A percentile compares a stretch with the other conserved stretches of the same genome.
These are phyloP conservation scores for Nemapogon koenigi DNA, from an alignment of 2,888 invertebrate species.

Conservation along the genomic window DNA sequence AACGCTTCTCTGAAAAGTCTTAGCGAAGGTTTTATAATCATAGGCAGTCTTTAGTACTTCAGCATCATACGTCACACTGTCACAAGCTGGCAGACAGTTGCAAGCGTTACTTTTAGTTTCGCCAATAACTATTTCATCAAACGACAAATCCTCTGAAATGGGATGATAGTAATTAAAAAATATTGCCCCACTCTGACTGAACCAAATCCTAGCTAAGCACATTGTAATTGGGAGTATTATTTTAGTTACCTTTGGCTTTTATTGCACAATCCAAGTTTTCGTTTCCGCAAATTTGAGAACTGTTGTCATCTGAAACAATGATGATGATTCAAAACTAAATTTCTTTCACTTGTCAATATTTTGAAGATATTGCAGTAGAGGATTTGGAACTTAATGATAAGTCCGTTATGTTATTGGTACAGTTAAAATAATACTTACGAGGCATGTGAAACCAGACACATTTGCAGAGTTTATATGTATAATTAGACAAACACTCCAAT, in stretches of 20 bases:
- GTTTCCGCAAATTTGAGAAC: constrained; percentile 40
- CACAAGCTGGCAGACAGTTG: constrained; percentile 60
- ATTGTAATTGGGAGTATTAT: neutral
- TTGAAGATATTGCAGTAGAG: no score
- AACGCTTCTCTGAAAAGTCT: neutral
- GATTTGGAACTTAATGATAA: no score
- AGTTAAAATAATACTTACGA: constrained; percentile 22
- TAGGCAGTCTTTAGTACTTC: constrained; percentile 69
- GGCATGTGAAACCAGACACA: constrained; percentile 35
- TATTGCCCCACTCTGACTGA: no score
- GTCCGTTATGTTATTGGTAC: neutral
- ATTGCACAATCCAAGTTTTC: constrained; percentile 35
- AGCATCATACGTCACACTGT: constrained; percentile 68
- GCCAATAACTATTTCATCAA: constrained; percentile 2
- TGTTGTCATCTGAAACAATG: constrained; percentile 30
- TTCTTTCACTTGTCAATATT: no score
- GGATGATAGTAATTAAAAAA: no score
- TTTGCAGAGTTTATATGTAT: constrained; percentile 22
- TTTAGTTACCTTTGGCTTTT: constrained; percentile 31
- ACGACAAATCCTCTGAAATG: neutral
- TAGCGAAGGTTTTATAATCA: constrained; percentile 25
- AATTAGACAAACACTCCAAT: constrained; percentile 31
- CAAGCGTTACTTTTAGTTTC: constrained; percentile 22
- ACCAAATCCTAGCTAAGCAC: no score
- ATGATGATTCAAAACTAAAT: neutral